Conservation (phyloP, 2,797 vertebrate genomes). For the Gallinago stenura region DNA sequence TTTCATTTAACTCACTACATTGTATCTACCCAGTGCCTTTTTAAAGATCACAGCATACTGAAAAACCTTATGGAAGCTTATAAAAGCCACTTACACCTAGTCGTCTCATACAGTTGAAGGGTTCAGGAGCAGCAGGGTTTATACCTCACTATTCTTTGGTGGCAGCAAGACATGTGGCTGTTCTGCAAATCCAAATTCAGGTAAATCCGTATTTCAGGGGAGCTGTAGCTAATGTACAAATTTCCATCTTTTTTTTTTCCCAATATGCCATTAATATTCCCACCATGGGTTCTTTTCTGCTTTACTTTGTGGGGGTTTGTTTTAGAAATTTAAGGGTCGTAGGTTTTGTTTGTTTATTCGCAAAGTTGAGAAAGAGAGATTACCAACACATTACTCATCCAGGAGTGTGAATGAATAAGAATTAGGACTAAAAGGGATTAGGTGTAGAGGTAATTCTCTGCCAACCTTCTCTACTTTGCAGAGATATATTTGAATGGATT, state of each 20-base stretch:
- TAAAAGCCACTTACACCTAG: neutral
- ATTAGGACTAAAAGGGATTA: neutral
- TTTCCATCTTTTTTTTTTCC: fast-evolving
- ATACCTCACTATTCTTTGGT: neutral
- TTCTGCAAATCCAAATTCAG: neutral
- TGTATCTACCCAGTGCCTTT: neutral
- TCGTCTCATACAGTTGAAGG: neutral
- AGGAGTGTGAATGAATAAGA: neutral
- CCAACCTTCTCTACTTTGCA: neutral
- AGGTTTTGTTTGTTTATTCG: neutral
- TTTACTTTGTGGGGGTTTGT: neutral
- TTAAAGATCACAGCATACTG: constrained; percentile 4
- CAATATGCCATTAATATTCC: neutral
- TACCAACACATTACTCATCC: neutral
- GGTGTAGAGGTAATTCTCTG: neutral
- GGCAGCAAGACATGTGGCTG: neutral
- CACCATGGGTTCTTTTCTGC: neutral
- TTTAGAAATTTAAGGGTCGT: neutral
- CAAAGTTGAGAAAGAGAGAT: neutral
- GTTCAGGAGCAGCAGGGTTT: neutral
- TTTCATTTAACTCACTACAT: constrained; percentile 25
- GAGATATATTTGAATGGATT: neutral
- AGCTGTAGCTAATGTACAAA: neutral
- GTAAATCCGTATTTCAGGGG: neutral
- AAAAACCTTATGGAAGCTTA: constrained; percentile 13